Percentiles rank a stretch among this genome's conserved stretches.
These are phyloP conservation scores for Zaprionus nigranus DNA, from an alignment of 1,140 invertebrate genomes.

Conservation along the genomic window DNA sequence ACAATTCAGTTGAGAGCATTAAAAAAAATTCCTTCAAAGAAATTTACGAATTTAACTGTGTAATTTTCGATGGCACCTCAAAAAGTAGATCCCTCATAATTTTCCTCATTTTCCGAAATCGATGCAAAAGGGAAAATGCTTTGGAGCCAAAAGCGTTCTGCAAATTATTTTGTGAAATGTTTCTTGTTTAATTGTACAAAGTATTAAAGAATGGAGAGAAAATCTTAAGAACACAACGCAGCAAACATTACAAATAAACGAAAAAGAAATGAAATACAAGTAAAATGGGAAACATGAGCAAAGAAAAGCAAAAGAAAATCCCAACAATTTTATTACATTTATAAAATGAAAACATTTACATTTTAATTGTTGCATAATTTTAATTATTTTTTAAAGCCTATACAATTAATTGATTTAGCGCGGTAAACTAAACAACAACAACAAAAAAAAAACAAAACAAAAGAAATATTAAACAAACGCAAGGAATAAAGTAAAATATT, in stretches of 20 bases:
- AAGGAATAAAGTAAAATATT: slow-evolving; percentile 46
- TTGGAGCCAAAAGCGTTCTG: slow-evolving; percentile 29
- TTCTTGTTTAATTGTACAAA: slow-evolving; percentile 72
- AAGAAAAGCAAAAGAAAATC: slow-evolving; percentile 64
- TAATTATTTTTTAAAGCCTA: slow-evolving; percentile 79
- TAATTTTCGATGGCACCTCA: slow-evolving; percentile 58
- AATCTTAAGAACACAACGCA: slow-evolving; percentile 36
- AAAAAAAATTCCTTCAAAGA: slow-evolving; percentile 77
- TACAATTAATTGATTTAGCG: slow-evolving; percentile 64
- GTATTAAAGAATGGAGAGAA: slow-evolving; percentile 65
- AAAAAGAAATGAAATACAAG: slow-evolving; percentile 32
- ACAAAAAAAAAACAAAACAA: slow-evolving; percentile 43
- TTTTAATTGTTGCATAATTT: slow-evolving; percentile 83
- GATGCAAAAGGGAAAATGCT: background rate
- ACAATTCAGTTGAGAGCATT: slow-evolving; percentile 70
- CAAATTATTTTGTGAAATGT: slow-evolving; percentile 58
- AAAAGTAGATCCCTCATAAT: slow-evolving; percentile 27
- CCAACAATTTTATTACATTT: slow-evolving; percentile 83
- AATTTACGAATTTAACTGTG: slow-evolving; percentile 81
- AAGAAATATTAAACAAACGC: slow-evolving; percentile 29
- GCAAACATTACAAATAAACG: slow-evolving; percentile 39
- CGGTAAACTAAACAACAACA: slow-evolving; percentile 54
- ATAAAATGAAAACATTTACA: slow-evolving; percentile 83
- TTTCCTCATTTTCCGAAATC: slow-evolving; percentile 23
- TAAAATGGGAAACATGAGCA: slow-evolving; percentile 56